Evolutionary conservation across 2,888 invertebrate genomes (phyloP), one percentile per base, ranked within the genome.

Genomic region (Plagodis pulveraria): DNA sequence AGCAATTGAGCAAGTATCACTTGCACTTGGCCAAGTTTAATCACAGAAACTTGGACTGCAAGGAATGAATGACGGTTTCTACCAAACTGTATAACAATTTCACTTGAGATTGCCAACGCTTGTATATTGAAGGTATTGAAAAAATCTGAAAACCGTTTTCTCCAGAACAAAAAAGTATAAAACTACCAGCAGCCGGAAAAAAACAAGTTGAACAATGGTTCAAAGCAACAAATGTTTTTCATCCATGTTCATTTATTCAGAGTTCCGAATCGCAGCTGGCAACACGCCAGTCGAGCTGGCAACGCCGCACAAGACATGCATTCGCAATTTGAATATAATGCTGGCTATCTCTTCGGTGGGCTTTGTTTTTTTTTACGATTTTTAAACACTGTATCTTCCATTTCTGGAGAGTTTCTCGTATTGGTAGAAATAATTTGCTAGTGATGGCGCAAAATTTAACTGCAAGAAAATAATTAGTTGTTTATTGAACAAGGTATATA

Each of bases 181-280:
- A 22, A 22, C 22, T 22, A 22, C 44, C 12, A 46, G 10, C 53
- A 58, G 32, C n/a, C 42, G 58, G 41, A 36, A 55, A 58, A n/a
- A 49, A 49, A 55, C 41, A 33, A 34, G 34, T 46, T 47, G 41
- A 63, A 78, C 77, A 77, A 78, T 75, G 59, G 75, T 62, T 57
- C 62, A 69, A 69, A 70, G 71, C 71, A 77, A 80, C 78, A 78
- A 83, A 83, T 79, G 77, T 81, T 81, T 81, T 80, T 78, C 77
- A 73, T 72, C 75, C 73, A 69, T 72, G 78, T 81, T 78, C 81
- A 80, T 84, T 83, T 80, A 80, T 83, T 80, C 76, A 74, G 65
- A 66, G 59, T 59, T 68, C 47, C 58, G 38, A 49, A 40, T 47
- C 47, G 62, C 50, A 55, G 61, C 61, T 81, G 83, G 81, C 80